Percentiles rank a stretch among this genome's conserved stretches.
phyloP scores from a whole-genome alignment of 2,113 vertebrate genomes.

The Sphaerodactylus townsendi region DNA sequence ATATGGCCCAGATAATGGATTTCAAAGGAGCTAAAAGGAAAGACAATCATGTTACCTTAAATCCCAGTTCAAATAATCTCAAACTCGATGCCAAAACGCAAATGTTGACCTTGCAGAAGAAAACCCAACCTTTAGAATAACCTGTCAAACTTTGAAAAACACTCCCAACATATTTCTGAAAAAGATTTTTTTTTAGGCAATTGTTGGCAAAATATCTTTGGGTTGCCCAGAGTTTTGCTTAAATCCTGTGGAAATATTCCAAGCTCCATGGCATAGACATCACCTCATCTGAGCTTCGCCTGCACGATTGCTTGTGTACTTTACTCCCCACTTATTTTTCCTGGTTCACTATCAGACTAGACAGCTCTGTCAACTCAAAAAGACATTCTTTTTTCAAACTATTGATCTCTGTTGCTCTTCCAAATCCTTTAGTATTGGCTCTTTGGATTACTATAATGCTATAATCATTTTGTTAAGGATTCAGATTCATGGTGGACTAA shows the following conservation, averaged over 20 bases:
- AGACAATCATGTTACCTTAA: slow-evolving; percentile 75
- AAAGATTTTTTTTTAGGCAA: slow-evolving; percentile 54
- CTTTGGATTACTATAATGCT: slow-evolving; percentile 90
- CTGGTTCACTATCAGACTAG: slow-evolving; percentile 78
- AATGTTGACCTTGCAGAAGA: slow-evolving; percentile 69
- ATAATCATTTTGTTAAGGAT: slow-evolving; percentile 86
- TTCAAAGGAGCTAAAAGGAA: slow-evolving; percentile 72
- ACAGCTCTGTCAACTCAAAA: slow-evolving; percentile 79
- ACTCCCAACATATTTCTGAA: slow-evolving; percentile 70
- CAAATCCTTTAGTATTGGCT: slow-evolving; percentile 87
- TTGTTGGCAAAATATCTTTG: slow-evolving; percentile 72
- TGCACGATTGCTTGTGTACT: slow-evolving; percentile 67
- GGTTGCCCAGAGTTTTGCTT: slow-evolving; percentile 80
- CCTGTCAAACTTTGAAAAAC: slow-evolving; percentile 60
- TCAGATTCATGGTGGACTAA: slow-evolving; percentile 82
- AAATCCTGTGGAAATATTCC: slow-evolving; percentile 79
- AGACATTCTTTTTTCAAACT: slow-evolving; percentile 83
- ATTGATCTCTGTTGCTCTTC: slow-evolving; percentile 85
- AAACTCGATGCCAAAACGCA: slow-evolving; percentile 70
- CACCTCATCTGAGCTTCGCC: slow-evolving; percentile 51
- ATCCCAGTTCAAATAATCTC: slow-evolving; percentile 78
- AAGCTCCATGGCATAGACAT: slow-evolving; percentile 60
- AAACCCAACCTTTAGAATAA: slow-evolving; percentile 64
- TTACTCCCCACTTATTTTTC: slow-evolving; percentile 73
- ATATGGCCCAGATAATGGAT: slow-evolving; percentile 68